phyloP scores from a whole-genome alignment of 2,888 invertebrate genomes.

The Andrena minutula region DNA sequence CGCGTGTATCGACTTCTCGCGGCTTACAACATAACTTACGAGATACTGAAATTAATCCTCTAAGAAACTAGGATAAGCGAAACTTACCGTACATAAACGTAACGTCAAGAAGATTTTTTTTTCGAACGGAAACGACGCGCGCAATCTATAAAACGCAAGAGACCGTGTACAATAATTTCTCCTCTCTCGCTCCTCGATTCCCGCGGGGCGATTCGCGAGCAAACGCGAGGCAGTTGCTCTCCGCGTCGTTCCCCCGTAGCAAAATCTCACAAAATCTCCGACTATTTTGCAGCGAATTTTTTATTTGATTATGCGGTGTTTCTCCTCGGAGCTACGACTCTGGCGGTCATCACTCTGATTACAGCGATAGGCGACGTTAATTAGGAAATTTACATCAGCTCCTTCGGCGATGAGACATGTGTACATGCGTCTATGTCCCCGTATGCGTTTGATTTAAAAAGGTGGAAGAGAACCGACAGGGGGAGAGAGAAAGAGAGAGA shows the following conservation, averaged over 20 bases:
- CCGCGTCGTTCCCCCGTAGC: conserved; percentile 1
- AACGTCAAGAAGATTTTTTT: conserved; percentile 21
- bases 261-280: conserved; percentile 15
- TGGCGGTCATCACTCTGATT: conserved; percentile 18
- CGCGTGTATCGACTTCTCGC: not conserved
- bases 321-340: not conserved
- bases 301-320: conserved; percentile 12
- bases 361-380: conserved; percentile 20
- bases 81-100: conserved; percentile 55
- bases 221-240: not conserved
- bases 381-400: conserved; percentile 38
- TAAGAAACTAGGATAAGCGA: conserved; percentile 52
- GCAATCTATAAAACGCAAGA: conserved; percentile 44
- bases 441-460: conserved; percentile 19
- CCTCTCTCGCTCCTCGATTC: not conserved
- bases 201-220: not conserved
- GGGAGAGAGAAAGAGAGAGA: not conserved
- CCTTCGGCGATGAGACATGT: not conserved
- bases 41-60: conserved; percentile 36
- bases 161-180: conserved; percentile 22
- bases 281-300: conserved; percentile 38
- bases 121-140: conserved; percentile 32
- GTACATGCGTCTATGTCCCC: conserved; percentile 8
- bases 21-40: conserved; percentile 47
- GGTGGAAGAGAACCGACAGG: not conserved